Percentiles rank a stretch among this genome's conserved stretches.
phyloP scores from a whole-genome alignment of 2,888 invertebrate genomes.

The Drosophila kanekoi region DNA sequence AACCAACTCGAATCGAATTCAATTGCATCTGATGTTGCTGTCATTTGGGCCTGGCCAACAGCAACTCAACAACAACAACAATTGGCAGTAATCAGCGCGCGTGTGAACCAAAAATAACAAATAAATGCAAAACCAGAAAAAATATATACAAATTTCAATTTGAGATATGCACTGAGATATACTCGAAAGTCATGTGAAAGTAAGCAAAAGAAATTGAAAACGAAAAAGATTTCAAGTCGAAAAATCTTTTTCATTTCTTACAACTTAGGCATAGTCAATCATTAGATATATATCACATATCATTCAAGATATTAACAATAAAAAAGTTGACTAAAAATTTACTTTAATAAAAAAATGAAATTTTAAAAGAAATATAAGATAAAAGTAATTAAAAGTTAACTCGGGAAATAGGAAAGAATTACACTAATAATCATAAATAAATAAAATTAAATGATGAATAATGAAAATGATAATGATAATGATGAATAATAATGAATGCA shows the following conservation, averaged over 20 bases:
- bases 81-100: constrained; percentile 64
- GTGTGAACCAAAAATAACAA: constrained; percentile 57
- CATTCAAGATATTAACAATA: no score
- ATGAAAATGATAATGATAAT: background rate
- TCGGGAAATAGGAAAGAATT: background rate
- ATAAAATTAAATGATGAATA: background rate
- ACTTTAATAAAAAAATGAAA: background rate
- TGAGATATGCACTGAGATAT: constrained; percentile 30
- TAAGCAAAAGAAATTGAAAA: constrained; percentile 30
- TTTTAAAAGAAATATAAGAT: background rate
- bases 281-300: no score
- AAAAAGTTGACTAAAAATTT: no score
- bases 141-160: constrained; percentile 23
- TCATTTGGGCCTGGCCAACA: constrained; percentile 60
- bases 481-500: constrained; percentile 3
- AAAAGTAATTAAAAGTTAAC: no score
- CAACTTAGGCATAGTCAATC: no score
- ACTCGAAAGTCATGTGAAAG: constrained; percentile 49
- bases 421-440: background rate
- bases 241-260: no score
- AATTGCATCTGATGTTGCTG: constrained; percentile 47
- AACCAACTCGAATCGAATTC: constrained; percentile 53
- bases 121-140: constrained; percentile 11
- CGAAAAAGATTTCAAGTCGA: constrained; percentile 12
- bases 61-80: constrained; percentile 43